Percentiles rank a stretch among this genome's conserved stretches.
phyloP scores from a whole-genome alignment of 2,113 vertebrate genomes.

The Aegithalos caudatus region DNA sequence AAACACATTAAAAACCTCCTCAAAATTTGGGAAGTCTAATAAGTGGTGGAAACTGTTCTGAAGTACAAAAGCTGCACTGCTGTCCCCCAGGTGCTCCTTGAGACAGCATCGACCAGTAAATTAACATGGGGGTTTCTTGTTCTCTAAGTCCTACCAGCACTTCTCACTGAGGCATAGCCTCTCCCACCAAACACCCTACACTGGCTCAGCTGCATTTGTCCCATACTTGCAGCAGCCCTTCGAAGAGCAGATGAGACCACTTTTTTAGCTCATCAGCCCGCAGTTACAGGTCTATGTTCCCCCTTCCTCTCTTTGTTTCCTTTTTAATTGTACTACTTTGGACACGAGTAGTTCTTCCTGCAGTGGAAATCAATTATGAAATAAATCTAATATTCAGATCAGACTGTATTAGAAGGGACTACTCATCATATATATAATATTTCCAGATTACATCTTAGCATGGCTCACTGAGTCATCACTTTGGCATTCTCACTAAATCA shows the following conservation, averaged over 20 bases:
- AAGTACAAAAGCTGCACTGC: neutral
- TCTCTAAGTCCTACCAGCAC: neutral
- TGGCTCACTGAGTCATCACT: slow-evolving; percentile 36
- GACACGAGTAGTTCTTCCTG: neutral
- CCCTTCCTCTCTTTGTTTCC: neutral
- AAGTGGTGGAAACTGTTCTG: neutral
- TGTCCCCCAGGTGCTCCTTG: neutral
- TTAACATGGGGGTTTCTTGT: neutral
- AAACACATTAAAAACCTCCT: neutral
- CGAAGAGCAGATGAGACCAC: neutral
- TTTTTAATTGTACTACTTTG: neutral
- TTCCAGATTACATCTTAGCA: slow-evolving; percentile 19
- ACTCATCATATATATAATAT: neutral
- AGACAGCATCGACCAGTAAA: neutral
- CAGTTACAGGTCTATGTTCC: rapidly evolving
- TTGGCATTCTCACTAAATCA: slow-evolving; percentile 21
- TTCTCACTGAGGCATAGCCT: neutral
- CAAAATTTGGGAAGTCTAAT: neutral
- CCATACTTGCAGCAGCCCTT: neutral
- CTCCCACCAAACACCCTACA: neutral
- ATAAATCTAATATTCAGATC: slow-evolving; percentile 44
- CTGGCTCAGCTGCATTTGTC: neutral
- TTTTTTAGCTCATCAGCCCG: neutral
- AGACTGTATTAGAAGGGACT: neutral
- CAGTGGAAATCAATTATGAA: slow-evolving; percentile 28